Percentiles rank a stretch among this genome's conserved stretches.
These are phyloP conservation scores for Ptychadena robeensis DNA, from an alignment of 2,797 vertebrate species.

Conservation along the genomic window DNA sequence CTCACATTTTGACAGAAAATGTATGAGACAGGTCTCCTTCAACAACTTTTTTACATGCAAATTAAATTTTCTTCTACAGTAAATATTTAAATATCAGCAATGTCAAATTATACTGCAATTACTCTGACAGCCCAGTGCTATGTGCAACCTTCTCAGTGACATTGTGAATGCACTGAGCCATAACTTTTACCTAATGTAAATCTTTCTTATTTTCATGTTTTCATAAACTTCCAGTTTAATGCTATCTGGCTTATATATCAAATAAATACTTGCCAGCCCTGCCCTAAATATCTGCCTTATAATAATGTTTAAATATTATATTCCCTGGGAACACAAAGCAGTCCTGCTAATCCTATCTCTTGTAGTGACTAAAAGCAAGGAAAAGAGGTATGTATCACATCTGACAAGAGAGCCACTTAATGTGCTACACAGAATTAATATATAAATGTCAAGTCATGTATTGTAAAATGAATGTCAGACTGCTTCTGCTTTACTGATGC, in stretches of 20 bases:
- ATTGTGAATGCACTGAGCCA: constrained; percentile 55
- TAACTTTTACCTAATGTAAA: constrained; percentile 47
- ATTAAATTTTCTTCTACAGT: constrained; percentile 51
- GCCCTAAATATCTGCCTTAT: neutral
- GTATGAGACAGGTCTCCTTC: constrained; percentile 57
- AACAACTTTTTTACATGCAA: constrained; percentile 58
- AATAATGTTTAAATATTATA: neutral
- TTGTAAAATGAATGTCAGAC: constrained; percentile 33
- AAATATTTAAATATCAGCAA: constrained; percentile 60
- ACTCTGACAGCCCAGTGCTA: constrained; percentile 48
- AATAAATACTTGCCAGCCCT: constrained; percentile 8
- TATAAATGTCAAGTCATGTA: constrained; percentile 44
- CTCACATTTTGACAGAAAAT: constrained; percentile 56
- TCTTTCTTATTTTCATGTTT: constrained; percentile 37
- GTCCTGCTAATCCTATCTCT: constrained; percentile 12
- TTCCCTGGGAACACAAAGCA: constrained; percentile 11
- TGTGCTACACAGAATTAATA: constrained; percentile 42
- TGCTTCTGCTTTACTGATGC: constrained; percentile 3
- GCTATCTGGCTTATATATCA: constrained; percentile 5
- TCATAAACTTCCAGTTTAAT: constrained; percentile 31
- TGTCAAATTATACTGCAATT: constrained; percentile 59
- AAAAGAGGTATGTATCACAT: constrained; percentile 29
- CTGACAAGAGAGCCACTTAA: constrained; percentile 28
- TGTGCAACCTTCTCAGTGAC: constrained; percentile 52
- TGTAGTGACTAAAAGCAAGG: constrained; percentile 22